Base-by-base conservation (phyloP, 2,888 invertebrate genomes). In the Chymomyza procnemis region DNA sequence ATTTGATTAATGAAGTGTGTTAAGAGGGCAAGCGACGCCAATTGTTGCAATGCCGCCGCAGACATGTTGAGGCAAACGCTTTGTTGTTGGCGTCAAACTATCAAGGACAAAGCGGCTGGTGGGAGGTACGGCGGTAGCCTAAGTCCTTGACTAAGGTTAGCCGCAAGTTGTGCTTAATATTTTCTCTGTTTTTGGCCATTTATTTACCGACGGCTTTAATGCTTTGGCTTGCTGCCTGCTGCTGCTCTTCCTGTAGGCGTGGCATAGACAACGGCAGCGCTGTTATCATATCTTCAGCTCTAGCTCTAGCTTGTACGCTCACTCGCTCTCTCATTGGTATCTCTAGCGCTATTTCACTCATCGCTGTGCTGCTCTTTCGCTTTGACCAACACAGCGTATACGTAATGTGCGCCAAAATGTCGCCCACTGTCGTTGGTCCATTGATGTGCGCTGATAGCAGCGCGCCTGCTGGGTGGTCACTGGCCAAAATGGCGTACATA, bases 1-100 rank as follows among this genome's bases (percentile, higher is more conserved):
- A 78, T 72, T 82, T 87, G 83, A 83, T 83, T 89, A 89, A 89
- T 89, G 89, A 89, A 89, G 85, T 89, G 89, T 89, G 90, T 89
- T 89, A 89, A 89, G 90, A 89, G 89, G 90, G 82, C 89, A 89
- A 79, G 77, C 79, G 76, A 70, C 66, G 76, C 69, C 64, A 75
- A 75, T 75, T 74, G 75, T 75, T 75, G 74, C 74, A 76, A 73
- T 69, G 71, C 63, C 74, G 60, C 54, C 26, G 55, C 56, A 64
- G 22, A 61, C 52, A 66, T 41, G 52, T 66, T 4, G 26, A 14
- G 30, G 34, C n/a, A n/a, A n/a, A 34, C 55, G 54, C 59, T 19
- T 52, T 57, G 16, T 57, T 22, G n/a, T 26, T 57, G 18, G 34
- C 57, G 41, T 50, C 50, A 50, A 18, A 74, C 72, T 58, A 18